Conservation (phyloP, 2,888 invertebrate genomes). For the Lamellibrachia columna region DNA sequence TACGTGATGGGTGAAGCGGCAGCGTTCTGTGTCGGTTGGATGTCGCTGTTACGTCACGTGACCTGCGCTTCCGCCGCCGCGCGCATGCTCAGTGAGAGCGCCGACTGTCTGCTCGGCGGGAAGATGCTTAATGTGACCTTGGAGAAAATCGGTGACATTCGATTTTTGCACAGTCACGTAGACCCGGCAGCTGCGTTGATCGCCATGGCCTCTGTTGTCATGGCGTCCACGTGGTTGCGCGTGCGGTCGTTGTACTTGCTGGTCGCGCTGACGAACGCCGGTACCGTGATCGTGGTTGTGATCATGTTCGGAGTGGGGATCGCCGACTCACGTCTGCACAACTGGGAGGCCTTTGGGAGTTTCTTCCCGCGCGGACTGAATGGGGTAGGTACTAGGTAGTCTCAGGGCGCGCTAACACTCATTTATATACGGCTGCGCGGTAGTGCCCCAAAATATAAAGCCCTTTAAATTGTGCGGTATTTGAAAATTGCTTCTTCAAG, state of each 20-base stretch:
- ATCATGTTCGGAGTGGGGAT: neutral
- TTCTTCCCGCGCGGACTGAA: neutral
- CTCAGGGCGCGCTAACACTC: neutral
- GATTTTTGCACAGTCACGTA: neutral
- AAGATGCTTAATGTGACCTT: neutral
- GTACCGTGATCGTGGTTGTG: neutral
- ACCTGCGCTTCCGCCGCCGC: neutral
- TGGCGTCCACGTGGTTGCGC: neutral
- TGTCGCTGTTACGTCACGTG: neutral
- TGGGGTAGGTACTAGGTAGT: neutral
- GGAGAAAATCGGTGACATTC: slow-evolving; percentile 16
- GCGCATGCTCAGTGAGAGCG: neutral
- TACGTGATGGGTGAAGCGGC: slow-evolving; percentile 16
- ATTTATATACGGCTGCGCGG: too few relatives aligned
- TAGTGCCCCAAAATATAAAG: too few relatives aligned
- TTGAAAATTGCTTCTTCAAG: too few relatives aligned
- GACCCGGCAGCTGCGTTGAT: neutral
- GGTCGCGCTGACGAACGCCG: slow-evolving; percentile 10
- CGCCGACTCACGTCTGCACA: neutral
- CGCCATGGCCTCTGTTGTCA: neutral
- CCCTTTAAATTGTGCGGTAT: too few relatives aligned
- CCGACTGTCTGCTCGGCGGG: neutral
- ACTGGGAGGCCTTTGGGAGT: neutral
- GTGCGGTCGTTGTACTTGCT: neutral
- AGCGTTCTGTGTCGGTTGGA: neutral